Conservation (phyloP, 2,888 invertebrate genomes). For the Drosophila flavopinicola region DNA sequence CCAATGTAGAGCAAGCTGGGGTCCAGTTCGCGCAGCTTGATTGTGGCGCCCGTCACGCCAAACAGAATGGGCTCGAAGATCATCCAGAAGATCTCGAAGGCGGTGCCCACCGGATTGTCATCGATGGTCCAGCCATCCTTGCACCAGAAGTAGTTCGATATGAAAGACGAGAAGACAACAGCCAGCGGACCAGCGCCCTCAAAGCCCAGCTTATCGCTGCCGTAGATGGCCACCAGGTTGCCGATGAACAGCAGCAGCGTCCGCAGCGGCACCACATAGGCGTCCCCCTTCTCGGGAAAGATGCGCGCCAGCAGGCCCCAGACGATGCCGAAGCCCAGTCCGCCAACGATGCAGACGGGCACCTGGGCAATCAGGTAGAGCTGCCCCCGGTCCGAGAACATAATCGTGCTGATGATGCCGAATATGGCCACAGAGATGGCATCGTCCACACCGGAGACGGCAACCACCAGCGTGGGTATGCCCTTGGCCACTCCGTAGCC, state of each 20-base stretch:
- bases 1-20: constrained; percentile 89
- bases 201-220: constrained; percentile 91
- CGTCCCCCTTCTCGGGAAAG: constrained; percentile 92
- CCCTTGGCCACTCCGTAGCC: constrained; percentile 97
- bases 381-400: constrained; percentile 91
- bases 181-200: constrained; percentile 91
- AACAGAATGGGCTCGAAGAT: constrained; percentile 97
- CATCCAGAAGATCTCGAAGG: constrained; percentile 97
- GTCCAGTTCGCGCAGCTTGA: constrained; percentile 91
- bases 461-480: constrained; percentile 97
- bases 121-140: constrained; percentile 94
- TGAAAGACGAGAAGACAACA: constrained; percentile 92
- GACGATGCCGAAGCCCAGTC: constrained; percentile 91
- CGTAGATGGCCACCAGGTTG: constrained; percentile 93
- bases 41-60: constrained; percentile 95
- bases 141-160: constrained; percentile 92
- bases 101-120: constrained; percentile 93
- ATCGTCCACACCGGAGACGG: constrained; percentile 97
- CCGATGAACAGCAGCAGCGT: constrained; percentile 92
- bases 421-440: constrained; percentile 97
- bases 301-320: constrained; percentile 93
- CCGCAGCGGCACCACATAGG: constrained; percentile 91
- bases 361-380: constrained; percentile 89
- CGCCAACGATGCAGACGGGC: constrained; percentile 92
- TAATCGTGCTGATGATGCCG: constrained; percentile 94